phyloP scores from a whole-genome alignment of 2,113 vertebrate genomes.

The Neogale vison region DNA sequence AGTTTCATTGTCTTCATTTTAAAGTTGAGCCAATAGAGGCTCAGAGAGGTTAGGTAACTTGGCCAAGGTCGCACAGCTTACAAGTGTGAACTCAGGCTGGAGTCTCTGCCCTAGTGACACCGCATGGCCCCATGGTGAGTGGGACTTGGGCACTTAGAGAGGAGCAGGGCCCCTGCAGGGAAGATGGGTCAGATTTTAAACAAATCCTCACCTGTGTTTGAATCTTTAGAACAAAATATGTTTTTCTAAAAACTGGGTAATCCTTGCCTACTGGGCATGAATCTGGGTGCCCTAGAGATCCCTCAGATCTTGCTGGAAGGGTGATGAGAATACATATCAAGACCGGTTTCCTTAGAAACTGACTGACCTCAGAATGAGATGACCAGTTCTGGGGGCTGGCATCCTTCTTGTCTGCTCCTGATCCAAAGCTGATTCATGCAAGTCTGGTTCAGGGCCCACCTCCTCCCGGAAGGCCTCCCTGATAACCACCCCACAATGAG shows the following conservation, averaged over 20 bases:
- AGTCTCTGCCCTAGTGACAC: background rate
- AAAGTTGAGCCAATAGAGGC: background rate
- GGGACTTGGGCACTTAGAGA: background rate
- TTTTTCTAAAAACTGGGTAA: slow-evolving; percentile 33
- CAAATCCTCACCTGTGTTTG: slow-evolving; percentile 5
- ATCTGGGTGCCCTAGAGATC: background rate
- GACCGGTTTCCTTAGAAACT: slow-evolving; percentile 49
- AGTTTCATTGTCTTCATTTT: background rate
- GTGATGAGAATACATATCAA: slow-evolving; percentile 42
- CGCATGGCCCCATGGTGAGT: background rate
- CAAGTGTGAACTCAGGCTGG: background rate
- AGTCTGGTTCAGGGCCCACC: background rate
- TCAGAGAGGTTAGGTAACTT: background rate
- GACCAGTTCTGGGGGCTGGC: background rate
- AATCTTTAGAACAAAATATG: slow-evolving; percentile 53
- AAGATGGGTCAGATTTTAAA: slow-evolving; percentile 1
- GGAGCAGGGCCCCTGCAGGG: background rate
- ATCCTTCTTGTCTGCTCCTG: background rate
- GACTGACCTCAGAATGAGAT: background rate
- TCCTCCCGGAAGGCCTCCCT: slow-evolving; percentile 39
- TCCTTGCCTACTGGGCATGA: background rate
- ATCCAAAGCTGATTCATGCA: background rate
- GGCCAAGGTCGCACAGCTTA: background rate
- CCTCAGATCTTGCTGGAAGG: background rate
- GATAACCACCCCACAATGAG: background rate